Conservation (phyloP, 2,113 vertebrate species). For the Xiphias gladius region DNA sequence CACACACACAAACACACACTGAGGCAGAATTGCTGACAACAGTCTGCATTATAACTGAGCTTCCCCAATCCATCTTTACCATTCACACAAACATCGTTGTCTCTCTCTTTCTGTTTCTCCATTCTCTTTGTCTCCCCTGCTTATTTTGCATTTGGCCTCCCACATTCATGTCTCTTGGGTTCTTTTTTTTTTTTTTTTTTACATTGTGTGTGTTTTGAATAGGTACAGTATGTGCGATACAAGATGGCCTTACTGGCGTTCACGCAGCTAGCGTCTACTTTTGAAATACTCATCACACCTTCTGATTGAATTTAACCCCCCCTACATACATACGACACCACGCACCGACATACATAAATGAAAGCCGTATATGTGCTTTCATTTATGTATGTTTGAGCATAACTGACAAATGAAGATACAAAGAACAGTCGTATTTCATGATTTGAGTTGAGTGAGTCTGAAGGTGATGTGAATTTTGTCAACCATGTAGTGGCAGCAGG, state of each 20-base stretch:
- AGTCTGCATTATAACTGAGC: slow-evolving; percentile 68
- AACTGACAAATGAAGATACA: not conserved
- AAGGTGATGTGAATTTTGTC: slow-evolving; percentile 13
- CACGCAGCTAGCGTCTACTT: not conserved
- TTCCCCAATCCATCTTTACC: slow-evolving; percentile 61
- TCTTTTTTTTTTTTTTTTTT: not conserved
- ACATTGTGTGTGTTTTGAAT: not conserved
- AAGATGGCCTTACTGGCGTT: not conserved
- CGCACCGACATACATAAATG: no score
- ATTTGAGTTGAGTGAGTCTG: not conserved
- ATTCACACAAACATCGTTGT: slow-evolving; percentile 46
- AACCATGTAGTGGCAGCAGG: slow-evolving; percentile 8
- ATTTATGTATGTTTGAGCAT: not conserved
- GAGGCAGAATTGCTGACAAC: slow-evolving; percentile 71
- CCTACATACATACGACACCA: not conserved
- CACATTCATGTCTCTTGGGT: slow-evolving; percentile 10
- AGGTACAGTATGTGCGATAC: not conserved
- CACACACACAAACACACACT: slow-evolving; percentile 21
- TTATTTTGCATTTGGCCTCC: slow-evolving; percentile 4
- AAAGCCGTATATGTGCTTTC: not conserved
- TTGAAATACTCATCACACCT: not conserved
- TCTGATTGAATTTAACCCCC: not conserved
- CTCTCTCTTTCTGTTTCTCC: slow-evolving; percentile 39
- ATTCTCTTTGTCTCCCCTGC: not conserved
- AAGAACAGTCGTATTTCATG: slow-evolving; percentile 1